Evolutionary conservation across 2,797 vertebrate genomes (phyloP).

Genomic region (Taenioides sp.): DNA sequence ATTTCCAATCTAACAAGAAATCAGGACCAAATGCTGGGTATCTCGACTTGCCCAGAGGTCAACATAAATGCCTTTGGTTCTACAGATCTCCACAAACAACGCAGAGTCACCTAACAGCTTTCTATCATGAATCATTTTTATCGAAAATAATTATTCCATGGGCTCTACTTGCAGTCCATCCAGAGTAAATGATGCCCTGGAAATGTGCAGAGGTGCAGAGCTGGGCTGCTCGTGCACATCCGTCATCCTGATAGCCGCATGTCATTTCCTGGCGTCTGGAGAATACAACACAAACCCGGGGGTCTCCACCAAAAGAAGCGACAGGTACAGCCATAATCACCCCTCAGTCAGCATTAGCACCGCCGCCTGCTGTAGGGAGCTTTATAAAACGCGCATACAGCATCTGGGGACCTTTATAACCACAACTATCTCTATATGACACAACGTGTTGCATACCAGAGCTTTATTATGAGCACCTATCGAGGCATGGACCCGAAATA

Average conservation of each 20-base stretch:
- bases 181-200: slow-evolving; percentile 41
- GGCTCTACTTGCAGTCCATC: slow-evolving; percentile 44
- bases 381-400: slow-evolving; percentile 16
- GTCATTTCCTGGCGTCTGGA: slow-evolving; percentile 61
- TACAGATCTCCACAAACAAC: background rate
- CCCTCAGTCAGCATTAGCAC: slow-evolving; percentile 24
- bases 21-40: slow-evolving; percentile 20
- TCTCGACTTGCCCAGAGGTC: slow-evolving; percentile 1
- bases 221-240: slow-evolving; percentile 56
- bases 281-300: slow-evolving; percentile 46
- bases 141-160: slow-evolving; percentile 52
- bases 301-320: slow-evolving; percentile 47
- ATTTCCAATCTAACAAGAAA: background rate
- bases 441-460: slow-evolving; percentile 45
- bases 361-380: background rate
- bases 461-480: slow-evolving; percentile 11
- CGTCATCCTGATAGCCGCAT: slow-evolving; percentile 59
- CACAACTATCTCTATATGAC: slow-evolving; percentile 24
- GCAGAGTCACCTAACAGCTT: background rate
- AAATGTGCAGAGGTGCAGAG: slow-evolving; percentile 43
- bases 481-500: background rate
- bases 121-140: slow-evolving; percentile 30
- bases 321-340: slow-evolving; percentile 48
- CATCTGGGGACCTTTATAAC: slow-evolving; percentile 39
- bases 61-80: background rate